Base-by-base conservation (phyloP, 1,140 invertebrate genomes). In the Fopius arisanus region DNA sequence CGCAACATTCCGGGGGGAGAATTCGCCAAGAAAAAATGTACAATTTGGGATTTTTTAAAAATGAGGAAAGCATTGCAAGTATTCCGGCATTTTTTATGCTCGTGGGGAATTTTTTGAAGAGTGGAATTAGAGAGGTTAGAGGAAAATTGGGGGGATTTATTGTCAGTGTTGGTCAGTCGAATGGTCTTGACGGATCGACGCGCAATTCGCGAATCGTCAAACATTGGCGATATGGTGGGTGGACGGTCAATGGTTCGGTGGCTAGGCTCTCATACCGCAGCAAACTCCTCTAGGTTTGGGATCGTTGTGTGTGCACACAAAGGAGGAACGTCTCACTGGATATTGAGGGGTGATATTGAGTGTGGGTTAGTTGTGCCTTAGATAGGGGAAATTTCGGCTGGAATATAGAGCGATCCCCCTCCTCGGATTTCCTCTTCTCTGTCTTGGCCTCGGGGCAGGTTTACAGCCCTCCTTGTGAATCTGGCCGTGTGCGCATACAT, bases 401-500 rank as follows among this genome's bases (percentile, higher is more conserved):
- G 82, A 81, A 82, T 81, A 79, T 79, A 82, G 80, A 78, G 72
- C 78, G 77, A 65, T 65, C 14, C 43, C 43, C 75, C 79, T 78
- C 77, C 74, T 76, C 75, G 72, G 9, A 4, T 65, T 65, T 29
- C 62, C 62, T 65, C 29, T 33, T 65, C 29, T 65, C 65, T 76
- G 29, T 63, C 67, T 77, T 77, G 74, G 81, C 82, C 82, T 75
- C 76, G 81, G 82, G 82, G 81, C 75, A 76, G 82, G 81, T 84
- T 84, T 84, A 84, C 81, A 83, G 78, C 82, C 76, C 78, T 83
- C 78, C 79, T 81, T 83, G 82, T 82, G 82, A 84, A 84, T 84
- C 82, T 83, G 82, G 81, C 80, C 82, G 82, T 83, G 82, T 83
- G 82, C 81, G 82, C 82, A 84, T 84, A 84, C 82, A 84, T 84